Evolutionary conservation across 2,113 vertebrate genomes (phyloP).

Genomic region (Vicugna pacos): DNA sequence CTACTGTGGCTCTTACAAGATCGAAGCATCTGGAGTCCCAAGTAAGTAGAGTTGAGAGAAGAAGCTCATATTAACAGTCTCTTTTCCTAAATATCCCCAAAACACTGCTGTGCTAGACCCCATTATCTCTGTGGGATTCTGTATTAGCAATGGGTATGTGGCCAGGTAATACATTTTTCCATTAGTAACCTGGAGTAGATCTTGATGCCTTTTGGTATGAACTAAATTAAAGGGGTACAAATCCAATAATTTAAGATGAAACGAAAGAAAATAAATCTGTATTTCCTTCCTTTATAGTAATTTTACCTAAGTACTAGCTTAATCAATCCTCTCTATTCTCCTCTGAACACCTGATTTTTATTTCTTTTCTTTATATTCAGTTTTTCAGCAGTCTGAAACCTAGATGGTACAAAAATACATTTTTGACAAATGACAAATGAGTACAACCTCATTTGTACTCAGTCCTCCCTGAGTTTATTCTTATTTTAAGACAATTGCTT

Average conservation of each 20-base stretch:
- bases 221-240: not conserved
- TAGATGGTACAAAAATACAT: not conserved
- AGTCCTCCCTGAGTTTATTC: not conserved
- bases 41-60: not conserved
- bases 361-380: not conserved
- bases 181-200: not conserved
- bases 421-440: not conserved
- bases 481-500: not conserved
- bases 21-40: not conserved
- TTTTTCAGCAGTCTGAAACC: not conserved
- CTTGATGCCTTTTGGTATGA: not conserved
- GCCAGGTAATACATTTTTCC: not conserved
- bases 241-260: conserved; percentile 1
- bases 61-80: not conserved
- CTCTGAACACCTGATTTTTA: not conserved
- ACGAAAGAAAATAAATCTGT: not conserved
- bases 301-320: not conserved
- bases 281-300: not conserved
- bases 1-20: not conserved
- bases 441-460: not conserved
- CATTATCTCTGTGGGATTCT: not conserved
- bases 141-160: not conserved
- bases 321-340: not conserved
- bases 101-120: not conserved
- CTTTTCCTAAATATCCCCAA: not conserved